These are phyloP conservation scores for Micropoecilia bifurca DNA, from an alignment of 2,797 vertebrate genomes.

Conservation along the genomic window DNA sequence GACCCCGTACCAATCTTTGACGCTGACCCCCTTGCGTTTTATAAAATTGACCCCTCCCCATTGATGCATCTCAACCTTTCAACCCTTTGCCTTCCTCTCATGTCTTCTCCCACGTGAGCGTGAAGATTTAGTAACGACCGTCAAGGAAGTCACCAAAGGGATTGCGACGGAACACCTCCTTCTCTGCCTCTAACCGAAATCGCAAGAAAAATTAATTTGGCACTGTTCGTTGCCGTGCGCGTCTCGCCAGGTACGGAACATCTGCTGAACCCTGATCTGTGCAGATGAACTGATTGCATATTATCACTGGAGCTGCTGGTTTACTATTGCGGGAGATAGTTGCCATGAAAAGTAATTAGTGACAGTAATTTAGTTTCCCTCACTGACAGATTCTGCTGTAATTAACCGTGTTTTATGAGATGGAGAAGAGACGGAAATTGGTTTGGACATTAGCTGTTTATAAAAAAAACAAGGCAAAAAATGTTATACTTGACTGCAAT, in stretches of 20 bases:
- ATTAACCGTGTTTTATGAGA: conserved; percentile 24
- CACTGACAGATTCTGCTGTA: conserved; percentile 9
- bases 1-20: conserved; percentile 64
- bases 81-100: conserved; percentile 4
- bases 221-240: conserved; percentile 53
- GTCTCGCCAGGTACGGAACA: conserved; percentile 35
- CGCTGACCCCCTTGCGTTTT: conserved; percentile 61
- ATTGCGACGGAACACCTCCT: conserved; percentile 28
- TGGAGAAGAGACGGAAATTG: neutral
- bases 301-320: conserved; percentile 15
- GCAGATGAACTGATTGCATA: conserved; percentile 37
- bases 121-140: conserved; percentile 62
- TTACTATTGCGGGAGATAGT: conserved; percentile 26
- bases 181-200: conserved; percentile 50
- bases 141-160: conserved; percentile 48
- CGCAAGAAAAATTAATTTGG: conserved; percentile 64
- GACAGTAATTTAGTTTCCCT: conserved; percentile 36
- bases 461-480: neutral
- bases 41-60: conserved; percentile 53
- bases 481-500: neutral
- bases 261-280: conserved; percentile 44
- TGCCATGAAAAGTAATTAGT: conserved; percentile 30
- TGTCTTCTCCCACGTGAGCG: conserved; percentile 22
- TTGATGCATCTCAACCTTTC: conserved; percentile 43
- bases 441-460: neutral